Evolutionary conservation across 2,888 invertebrate genomes (phyloP).

Genomic region (Dioctria rufipes): DNA sequence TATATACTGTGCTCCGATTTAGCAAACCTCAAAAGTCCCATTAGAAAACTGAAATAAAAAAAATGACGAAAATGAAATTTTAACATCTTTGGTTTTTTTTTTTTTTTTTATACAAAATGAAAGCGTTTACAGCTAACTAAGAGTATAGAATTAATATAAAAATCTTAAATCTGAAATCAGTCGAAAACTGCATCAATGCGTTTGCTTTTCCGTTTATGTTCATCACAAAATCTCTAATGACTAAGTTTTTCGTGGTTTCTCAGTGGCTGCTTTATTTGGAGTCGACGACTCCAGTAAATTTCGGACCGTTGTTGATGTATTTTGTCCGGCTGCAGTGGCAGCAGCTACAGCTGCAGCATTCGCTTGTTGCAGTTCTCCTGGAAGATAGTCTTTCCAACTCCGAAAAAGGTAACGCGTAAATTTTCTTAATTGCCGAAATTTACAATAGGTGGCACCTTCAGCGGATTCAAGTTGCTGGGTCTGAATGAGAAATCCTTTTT

Average conservation of each 20-base stretch:
- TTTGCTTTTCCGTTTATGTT: background rate
- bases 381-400: slow-evolving; percentile 94
- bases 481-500: slow-evolving; percentile 93
- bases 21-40: background rate
- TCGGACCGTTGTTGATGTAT: background rate
- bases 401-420: slow-evolving; percentile 92
- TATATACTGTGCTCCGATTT: too few relatives aligned
- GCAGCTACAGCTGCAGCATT: slow-evolving; percentile 61
- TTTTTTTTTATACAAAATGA: slow-evolving; percentile 4
- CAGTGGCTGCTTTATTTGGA: background rate
- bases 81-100: slow-evolving; percentile 32
- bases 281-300: slow-evolving; percentile 4
- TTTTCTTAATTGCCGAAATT: slow-evolving; percentile 90
- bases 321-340: slow-evolving; percentile 59
- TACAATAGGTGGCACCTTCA: slow-evolving; percentile 94
- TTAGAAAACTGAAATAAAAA: background rate
- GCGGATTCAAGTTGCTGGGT: slow-evolving; percentile 94
- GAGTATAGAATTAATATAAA: background rate
- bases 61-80: slow-evolving; percentile 10
- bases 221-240: background rate
- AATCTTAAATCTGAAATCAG: slow-evolving; percentile 26
- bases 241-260: slow-evolving; percentile 45
- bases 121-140: background rate
- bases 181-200: background rate
- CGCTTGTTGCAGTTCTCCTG: slow-evolving; percentile 77